Percentiles rank a stretch among this genome's conserved stretches.
Conservation (phyloP, 1,140 invertebrate species). For the Leptinotarsa defecta region DNA sequence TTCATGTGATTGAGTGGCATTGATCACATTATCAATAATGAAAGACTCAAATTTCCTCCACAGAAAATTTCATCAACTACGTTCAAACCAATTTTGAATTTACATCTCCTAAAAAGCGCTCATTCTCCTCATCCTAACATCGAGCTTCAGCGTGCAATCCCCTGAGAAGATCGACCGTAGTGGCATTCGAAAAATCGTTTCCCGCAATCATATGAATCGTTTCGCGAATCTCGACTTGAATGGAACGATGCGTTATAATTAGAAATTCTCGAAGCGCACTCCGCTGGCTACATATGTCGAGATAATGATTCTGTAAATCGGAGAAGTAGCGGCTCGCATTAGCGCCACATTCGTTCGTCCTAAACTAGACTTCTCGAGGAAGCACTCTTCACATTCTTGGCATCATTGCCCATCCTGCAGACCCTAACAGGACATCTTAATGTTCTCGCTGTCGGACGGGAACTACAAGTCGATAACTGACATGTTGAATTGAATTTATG, state of each 20-base stretch:
- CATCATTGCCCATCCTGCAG: conserved; percentile 1
- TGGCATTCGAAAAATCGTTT: background rate
- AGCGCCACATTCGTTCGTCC: conserved; percentile 10
- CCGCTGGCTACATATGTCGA: background rate
- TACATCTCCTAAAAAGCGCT: too few relatives aligned
- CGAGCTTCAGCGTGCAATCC: too few relatives aligned
- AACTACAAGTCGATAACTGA: background rate
- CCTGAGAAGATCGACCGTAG: background rate
- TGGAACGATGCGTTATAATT: conserved; percentile 5
- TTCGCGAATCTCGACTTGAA: conserved; percentile 1
- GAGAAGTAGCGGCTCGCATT: background rate
- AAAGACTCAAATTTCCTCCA: too few relatives aligned
- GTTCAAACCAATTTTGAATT: too few relatives aligned
- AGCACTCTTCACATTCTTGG: conserved; percentile 9
- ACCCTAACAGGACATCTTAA: conserved; percentile 22
- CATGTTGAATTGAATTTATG: background rate
- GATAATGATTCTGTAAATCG: background rate
- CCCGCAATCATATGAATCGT: background rate
- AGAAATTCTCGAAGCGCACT: background rate
- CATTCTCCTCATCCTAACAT: too few relatives aligned
- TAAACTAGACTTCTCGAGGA: conserved; percentile 18
- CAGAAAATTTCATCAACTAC: too few relatives aligned
- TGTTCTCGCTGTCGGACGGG: background rate
- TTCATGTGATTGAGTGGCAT: too few relatives aligned
- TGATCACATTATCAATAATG: too few relatives aligned